Evolutionary conservation across 2,797 vertebrate species (phyloP), one percentile per base, ranked within the genome.

Genomic region (Pseudochirops cupreus): DNA sequence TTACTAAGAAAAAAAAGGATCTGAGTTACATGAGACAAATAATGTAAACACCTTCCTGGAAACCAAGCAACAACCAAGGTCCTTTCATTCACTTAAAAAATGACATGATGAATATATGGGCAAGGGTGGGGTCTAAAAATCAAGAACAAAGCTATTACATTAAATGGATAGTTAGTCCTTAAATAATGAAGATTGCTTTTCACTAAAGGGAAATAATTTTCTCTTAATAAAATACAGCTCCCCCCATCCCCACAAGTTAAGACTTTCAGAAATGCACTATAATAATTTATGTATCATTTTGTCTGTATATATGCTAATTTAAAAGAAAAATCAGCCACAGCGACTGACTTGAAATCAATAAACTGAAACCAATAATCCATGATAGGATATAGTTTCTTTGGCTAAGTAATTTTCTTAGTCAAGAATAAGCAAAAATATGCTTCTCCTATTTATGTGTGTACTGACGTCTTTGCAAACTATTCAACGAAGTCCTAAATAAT

Each of bases 201-300:
- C 87, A 95, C 39, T 52, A 58, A 94, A 87, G 39, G 74, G 4
- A 96, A 93, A 93, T 91, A 94, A 54, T 87, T 87, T 57, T 95
- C 14, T 82, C 11, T 54, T 94, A 5, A 91, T 90, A 87, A 87
- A 87, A 87, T 21, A 82, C 39, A 87, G 21, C 31, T 55, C 14
- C 59, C 93, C 24, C 31, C 62, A 94, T 89, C 93, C 94, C 56
- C 90, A n/a, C 57, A 91, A 58, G 18, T 55, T 59, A 74, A 53
- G 33, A 91, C 90, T 92, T 95, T 26, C 16, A 87, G 9, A 87
- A 87, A 87, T 50, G 6, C 2, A 82, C 39, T 10, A 46, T 26
- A 46, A 67, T 67, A 67, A 26, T 87, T 50, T 82, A 82, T n/a
- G 46, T 21, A 82, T 67, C 13, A 67, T 12, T 87, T 92, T 74